A percentile compares a stretch with the other conserved stretches of the same genome.
These are phyloP conservation scores for Anabas testudineus DNA, from an alignment of 2,797 vertebrate genomes.

Conservation along the genomic window DNA sequence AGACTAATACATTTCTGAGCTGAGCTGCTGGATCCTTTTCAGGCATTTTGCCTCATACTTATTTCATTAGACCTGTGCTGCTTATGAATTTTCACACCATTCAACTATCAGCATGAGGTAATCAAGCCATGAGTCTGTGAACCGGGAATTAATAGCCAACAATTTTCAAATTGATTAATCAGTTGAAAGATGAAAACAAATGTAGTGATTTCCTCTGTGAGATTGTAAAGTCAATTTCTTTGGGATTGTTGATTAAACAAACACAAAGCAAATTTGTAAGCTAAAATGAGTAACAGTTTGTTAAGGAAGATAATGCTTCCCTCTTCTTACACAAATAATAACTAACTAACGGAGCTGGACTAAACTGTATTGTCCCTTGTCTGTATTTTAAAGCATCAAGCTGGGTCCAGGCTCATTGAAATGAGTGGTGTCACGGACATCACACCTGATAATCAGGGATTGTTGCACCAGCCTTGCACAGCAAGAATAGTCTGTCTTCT, in stretches of 20 bases:
- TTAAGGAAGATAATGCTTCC: no score
- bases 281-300: no score
- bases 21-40: background rate
- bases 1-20: background rate
- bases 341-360: no score
- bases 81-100: background rate
- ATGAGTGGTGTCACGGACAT: background rate
- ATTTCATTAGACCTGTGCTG: background rate
- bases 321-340: no score
- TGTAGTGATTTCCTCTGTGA: no score
- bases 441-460: constrained; percentile 23
- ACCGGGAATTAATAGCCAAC: background rate
- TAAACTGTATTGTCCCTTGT: no score
- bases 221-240: no score
- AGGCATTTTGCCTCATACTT: background rate
- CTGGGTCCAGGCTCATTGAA: background rate
- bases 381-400: constrained; percentile 4
- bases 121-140: background rate
- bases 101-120: background rate
- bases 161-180: no score
- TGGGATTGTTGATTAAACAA: no score
- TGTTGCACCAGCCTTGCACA: background rate
- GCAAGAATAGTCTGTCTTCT: constrained; percentile 1
- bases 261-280: no score
- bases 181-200: no score